Evolutionary conservation across 2,797 vertebrate species (phyloP), one percentile per base, ranked within the genome.

Genomic region (Setipinna tenuifilis): DNA sequence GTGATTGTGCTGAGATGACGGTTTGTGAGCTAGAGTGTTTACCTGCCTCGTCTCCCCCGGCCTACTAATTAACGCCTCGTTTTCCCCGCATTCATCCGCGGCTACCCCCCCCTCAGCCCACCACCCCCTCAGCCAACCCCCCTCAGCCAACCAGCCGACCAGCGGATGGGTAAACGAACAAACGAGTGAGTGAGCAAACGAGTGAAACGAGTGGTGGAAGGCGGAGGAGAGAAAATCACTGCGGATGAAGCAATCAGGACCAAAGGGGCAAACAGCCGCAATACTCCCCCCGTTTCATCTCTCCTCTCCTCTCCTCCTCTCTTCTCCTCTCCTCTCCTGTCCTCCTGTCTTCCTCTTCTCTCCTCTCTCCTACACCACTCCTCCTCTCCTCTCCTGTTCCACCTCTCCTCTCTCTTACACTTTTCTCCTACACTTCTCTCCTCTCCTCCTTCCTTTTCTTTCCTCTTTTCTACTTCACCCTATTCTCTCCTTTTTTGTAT

Each of bases 41-140:
- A 94, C 95, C 94, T 94, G 93, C 93, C 94, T 93, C 91, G 93
- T 95, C 94, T 94, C 95, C 95, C 92, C 90, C 87, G 85, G 92
- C 89, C 92, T 90, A 92, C 93, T 95, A 95, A 96, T 95, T 95
- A 95, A 95, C 94, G 93, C 95, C 94, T 94, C 92, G 94, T 95
- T 94, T 94, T 93, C 87, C 85, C 93, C 92, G 93, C 93, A 94
- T 95, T 94, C 94, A 95, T 95, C 94, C 92, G 83, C 91, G 88
- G 93, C 91, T 93, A 90, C 91, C 92, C 89, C 3, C 50, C 50
- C 3, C 50, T 54, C 14, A 14, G 9, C 7, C 50, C 3, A 14
- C 50, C 50, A 54, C 2, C 14, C 7, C n/a, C n/a, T n/a, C n/a
- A n/a, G n/a, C n/a, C 89, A 54, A 7, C 50, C 3, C 50, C 50